A percentile compares a stretch with the other conserved stretches of the same genome.
phyloP scores from a whole-genome alignment of 2,797 vertebrate genomes.

The Tadarida brasiliensis region DNA sequence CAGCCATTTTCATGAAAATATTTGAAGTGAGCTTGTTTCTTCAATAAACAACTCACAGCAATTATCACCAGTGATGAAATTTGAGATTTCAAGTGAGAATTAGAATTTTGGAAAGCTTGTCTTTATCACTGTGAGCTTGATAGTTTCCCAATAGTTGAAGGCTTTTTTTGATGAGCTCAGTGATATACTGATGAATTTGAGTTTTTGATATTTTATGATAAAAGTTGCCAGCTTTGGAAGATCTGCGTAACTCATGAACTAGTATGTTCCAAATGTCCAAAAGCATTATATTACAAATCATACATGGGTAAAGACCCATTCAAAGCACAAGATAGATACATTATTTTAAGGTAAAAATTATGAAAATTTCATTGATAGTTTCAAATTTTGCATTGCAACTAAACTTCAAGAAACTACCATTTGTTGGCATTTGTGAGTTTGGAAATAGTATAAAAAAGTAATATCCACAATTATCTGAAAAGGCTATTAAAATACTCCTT shows the following conservation, averaged over 20 bases:
- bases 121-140: background rate
- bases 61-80: background rate
- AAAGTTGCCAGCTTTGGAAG: background rate
- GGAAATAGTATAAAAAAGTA: background rate
- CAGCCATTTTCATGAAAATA: background rate
- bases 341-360: constrained; percentile 21
- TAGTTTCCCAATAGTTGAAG: background rate
- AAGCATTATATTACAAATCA: background rate
- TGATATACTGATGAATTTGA: background rate
- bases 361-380: background rate
- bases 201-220: background rate
- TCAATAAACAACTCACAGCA: background rate
- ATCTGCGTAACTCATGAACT: background rate
- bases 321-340: background rate
- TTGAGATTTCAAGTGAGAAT: background rate
- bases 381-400: background rate
- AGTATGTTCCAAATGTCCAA: background rate
- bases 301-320: background rate
- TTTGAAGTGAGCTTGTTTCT: background rate
- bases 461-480: background rate
- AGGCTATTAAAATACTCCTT: background rate
- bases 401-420: background rate
- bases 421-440: background rate
- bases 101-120: constrained; percentile 22
- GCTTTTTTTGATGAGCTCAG: background rate